Conservation (phyloP, 2,888 invertebrate species). For the Homarus gammarus region DNA sequence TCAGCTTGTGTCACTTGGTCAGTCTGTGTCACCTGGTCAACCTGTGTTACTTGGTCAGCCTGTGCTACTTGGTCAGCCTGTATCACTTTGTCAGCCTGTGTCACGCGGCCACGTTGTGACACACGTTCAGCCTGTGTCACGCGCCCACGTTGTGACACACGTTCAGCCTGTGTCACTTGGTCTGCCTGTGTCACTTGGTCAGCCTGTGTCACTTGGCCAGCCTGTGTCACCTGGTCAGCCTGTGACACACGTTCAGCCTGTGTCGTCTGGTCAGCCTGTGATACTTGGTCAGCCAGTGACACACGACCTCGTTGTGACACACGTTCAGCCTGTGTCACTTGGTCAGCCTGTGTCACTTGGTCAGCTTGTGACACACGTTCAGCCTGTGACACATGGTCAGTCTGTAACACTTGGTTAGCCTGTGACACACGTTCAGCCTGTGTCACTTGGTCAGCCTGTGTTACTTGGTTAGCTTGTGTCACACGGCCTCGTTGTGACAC, state of each 20-base stretch:
- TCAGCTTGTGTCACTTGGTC: neutral
- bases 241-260: too few relatives aligned
- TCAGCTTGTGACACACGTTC: conserved; percentile 10
- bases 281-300: neutral
- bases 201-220: too few relatives aligned
- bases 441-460: neutral
- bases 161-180: neutral
- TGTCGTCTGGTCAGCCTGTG: neutral
- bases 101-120: too few relatives aligned
- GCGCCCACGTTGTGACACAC: neutral
- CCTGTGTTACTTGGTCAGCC: neutral
- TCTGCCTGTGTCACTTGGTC: too few relatives aligned
- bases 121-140: neutral
- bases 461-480: neutral
- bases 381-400: neutral
- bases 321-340: neutral
- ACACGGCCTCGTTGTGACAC: neutral
- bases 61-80: neutral
- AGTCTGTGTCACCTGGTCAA: neutral
- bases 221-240: too few relatives aligned
- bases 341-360: too few relatives aligned
- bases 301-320: too few relatives aligned
- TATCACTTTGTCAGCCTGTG: neutral
- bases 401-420: neutral
- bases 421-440: neutral